These are phyloP conservation scores for Cynoglossus semilaevis DNA, from an alignment of 2,113 vertebrate species.

Conservation along the genomic window DNA sequence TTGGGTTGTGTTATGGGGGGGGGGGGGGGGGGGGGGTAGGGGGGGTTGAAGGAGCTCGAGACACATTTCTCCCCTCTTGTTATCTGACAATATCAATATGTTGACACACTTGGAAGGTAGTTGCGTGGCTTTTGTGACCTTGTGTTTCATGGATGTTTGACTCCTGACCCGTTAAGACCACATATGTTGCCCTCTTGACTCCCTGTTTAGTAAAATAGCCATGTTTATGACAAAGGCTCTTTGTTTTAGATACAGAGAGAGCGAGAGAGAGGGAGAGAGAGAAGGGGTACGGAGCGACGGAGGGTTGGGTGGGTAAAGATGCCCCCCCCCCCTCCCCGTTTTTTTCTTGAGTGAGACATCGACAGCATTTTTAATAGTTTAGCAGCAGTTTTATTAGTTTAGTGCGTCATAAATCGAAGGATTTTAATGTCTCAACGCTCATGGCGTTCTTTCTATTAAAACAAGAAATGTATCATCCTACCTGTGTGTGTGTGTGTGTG, in stretches of 20 bases:
- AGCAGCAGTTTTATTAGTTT: not conserved
- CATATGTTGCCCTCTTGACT: conserved; percentile 80
- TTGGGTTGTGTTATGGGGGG: too few species aligned
- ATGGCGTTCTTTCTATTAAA: too few species aligned
- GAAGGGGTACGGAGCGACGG: conserved; percentile 7
- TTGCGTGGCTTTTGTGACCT: conserved; percentile 80
- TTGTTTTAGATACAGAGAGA: conserved; percentile 56
- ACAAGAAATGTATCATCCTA: not conserved
- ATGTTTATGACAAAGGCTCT: conserved; percentile 79
- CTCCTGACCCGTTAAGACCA: conserved; percentile 87
- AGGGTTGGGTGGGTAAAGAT: conserved; percentile 17
- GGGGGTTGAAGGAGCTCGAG: conserved; percentile 9
- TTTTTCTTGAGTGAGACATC: conserved; percentile 16
- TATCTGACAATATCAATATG: conserved; percentile 89
- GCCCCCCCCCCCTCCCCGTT: conserved; percentile 6
- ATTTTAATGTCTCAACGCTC: too few species aligned
- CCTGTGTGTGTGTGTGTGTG: not conserved
- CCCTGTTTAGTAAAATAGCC: conserved; percentile 77
- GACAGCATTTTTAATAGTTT: conserved; percentile 27
- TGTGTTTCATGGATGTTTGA: conserved; percentile 85
- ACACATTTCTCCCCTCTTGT: conserved; percentile 44
- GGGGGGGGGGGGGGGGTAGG: conserved; percentile 1
- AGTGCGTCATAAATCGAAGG: too few species aligned
- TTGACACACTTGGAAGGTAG: conserved; percentile 83
- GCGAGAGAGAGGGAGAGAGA: conserved; percentile 6